phyloP scores from a whole-genome alignment of 92 coral and sea anemone species.

The Phymanthus crucifer region DNA sequence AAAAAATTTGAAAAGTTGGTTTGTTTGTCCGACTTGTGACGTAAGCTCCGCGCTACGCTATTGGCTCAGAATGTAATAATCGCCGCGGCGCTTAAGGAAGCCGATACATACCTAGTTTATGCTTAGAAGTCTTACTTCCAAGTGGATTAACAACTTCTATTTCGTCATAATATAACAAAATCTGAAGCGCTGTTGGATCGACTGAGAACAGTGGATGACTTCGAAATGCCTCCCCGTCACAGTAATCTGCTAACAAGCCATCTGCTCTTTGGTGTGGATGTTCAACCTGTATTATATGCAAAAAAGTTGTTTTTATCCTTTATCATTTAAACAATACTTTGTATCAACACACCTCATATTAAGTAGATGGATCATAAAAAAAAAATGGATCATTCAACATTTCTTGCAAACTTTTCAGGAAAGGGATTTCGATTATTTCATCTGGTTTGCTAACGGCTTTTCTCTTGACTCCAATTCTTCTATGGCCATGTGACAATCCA shows the following conservation, averaged over 20 bases:
- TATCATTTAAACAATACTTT: no score
- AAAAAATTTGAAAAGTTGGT: no score
- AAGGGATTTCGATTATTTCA: slow-evolving; percentile 56
- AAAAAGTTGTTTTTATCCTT: no score
- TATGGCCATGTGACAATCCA: slow-evolving; percentile 52
- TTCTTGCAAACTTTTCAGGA: slow-evolving; percentile 47
- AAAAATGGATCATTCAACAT: slow-evolving; percentile 52
- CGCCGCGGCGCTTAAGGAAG: no score
- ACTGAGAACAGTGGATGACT: slow-evolving; percentile 24
- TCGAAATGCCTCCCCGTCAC: slow-evolving; percentile 36
- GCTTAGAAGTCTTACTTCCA: slow-evolving; percentile 26
- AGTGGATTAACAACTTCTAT: slow-evolving; percentile 40
- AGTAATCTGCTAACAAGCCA: slow-evolving; percentile 25
- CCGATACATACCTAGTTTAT: slow-evolving; percentile 32
- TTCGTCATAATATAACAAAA: slow-evolving; percentile 37
- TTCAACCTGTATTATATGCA: slow-evolving; percentile 27
- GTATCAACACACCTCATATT: no score
- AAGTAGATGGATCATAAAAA: no score
- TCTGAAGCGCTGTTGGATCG: slow-evolving; percentile 31
- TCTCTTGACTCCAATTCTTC: slow-evolving; percentile 56
- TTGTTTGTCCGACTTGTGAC: no score
- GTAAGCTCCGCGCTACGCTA: no score
- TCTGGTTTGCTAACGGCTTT: slow-evolving; percentile 40
- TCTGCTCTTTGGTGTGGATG: slow-evolving; percentile 31
- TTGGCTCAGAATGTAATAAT: no score